Evolutionary conservation across 2,113 vertebrate species (phyloP).

Genomic region (Channa argus): DNA sequence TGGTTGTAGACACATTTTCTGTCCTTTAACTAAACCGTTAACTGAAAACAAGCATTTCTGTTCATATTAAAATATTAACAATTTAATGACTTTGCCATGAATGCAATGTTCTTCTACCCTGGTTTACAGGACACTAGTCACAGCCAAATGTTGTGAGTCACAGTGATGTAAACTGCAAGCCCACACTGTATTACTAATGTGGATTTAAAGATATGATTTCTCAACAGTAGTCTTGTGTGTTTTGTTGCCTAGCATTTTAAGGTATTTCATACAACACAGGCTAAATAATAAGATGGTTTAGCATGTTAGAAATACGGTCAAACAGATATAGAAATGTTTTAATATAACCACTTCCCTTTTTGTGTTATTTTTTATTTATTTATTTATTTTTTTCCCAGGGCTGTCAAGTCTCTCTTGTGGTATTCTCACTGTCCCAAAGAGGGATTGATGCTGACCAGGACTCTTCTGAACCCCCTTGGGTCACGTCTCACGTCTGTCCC

Average conservation of each 20-base stretch:
- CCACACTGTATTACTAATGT: conserved; percentile 39
- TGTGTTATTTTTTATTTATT: background rate
- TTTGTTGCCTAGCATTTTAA: background rate
- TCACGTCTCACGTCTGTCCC: conserved; percentile 27
- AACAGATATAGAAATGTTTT: background rate
- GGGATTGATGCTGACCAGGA: conserved; percentile 72
- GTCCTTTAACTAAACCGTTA: background rate
- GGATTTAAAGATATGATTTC: conserved; percentile 47
- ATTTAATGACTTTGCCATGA: background rate
- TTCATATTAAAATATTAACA: no score
- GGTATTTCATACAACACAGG: background rate
- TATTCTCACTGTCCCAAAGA: conserved; percentile 50
- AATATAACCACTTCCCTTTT: background rate
- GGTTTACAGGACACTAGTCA: conserved; percentile 18
- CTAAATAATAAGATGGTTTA: no score
- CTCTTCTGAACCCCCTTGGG: conserved; percentile 47
- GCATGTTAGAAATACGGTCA: background rate
- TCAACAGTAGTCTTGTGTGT: background rate
- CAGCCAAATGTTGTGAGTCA: conserved; percentile 43
- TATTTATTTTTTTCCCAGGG: no score
- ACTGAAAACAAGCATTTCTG: no score
- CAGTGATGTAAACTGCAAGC: conserved; percentile 3
- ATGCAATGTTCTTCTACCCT: background rate
- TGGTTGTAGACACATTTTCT: background rate
- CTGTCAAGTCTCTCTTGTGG: conserved; percentile 9